These are phyloP conservation scores for Gymnobelideus leadbeateri DNA, from an alignment of 2,113 vertebrate species.

Conservation along the genomic window DNA sequence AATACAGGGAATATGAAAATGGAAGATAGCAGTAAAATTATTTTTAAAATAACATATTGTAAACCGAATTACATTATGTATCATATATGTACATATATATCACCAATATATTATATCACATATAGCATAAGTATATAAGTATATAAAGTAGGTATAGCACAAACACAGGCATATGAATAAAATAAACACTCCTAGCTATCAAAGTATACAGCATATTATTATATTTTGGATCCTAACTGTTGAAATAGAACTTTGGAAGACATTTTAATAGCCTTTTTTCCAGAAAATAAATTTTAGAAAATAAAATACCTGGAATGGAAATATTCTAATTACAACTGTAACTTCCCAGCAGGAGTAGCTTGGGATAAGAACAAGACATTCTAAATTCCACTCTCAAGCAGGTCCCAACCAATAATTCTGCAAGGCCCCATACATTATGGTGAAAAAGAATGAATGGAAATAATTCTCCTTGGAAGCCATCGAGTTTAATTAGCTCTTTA, in stretches of 20 bases:
- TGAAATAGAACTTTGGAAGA: background rate
- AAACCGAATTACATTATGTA: background rate
- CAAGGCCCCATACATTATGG: constrained; percentile 58
- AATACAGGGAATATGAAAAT: background rate
- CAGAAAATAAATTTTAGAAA: background rate
- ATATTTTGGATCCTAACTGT: background rate
- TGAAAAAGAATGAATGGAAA: constrained; percentile 73
- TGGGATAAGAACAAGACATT: constrained; percentile 33
- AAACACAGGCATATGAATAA: background rate
- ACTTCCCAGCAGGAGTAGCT: background rate
- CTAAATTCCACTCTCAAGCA: constrained; percentile 41
- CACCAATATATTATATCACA: too few relatives aligned
- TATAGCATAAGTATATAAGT: background rate
- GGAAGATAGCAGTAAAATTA: background rate
- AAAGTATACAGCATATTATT: background rate
- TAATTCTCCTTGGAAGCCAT: constrained; percentile 88
- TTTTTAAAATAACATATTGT: background rate
- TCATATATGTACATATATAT: too few relatives aligned
- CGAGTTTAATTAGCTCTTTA: constrained; percentile 90
- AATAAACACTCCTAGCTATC: background rate
- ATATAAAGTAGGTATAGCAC: background rate
- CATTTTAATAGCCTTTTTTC: background rate
- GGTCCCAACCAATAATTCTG: constrained; percentile 67
- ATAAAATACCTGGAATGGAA: constrained; percentile 38
- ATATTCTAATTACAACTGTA: background rate